phyloP scores from a whole-genome alignment of 2,888 invertebrate genomes.

The Ischnus inquisitorius region DNA sequence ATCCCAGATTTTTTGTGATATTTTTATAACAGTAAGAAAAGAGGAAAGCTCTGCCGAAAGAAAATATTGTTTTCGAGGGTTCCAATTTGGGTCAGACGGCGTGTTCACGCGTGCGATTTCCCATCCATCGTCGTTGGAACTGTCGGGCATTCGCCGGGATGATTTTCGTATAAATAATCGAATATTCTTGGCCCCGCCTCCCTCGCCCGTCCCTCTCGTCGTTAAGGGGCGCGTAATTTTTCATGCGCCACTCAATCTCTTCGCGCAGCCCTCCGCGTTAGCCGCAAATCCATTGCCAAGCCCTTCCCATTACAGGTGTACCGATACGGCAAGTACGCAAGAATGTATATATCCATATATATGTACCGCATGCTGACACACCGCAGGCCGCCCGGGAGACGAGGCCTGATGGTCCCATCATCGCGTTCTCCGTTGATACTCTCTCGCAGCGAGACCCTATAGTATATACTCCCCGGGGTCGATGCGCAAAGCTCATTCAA shows the following conservation, averaged over 20 bases:
- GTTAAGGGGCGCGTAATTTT: constrained; percentile 61
- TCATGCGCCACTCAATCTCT: constrained; percentile 47
- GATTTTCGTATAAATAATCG: not conserved
- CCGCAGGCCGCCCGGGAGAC: constrained; percentile 27
- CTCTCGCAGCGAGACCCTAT: constrained; percentile 1
- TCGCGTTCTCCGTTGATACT: constrained; percentile 30
- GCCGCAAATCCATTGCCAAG: constrained; percentile 14
- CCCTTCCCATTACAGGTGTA: constrained; percentile 1
- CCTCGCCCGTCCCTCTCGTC: constrained; percentile 10
- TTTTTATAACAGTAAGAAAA: no score
- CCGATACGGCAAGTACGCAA: not conserved
- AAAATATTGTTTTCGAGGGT: not conserved
- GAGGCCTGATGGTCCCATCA: constrained; percentile 49
- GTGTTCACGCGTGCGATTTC: not conserved
- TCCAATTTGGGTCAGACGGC: not conserved
- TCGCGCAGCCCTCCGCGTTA: not conserved
- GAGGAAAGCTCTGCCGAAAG: no score
- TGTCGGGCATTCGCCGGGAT: not conserved
- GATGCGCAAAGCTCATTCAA: constrained; percentile 44
- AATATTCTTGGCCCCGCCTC: constrained; percentile 6
- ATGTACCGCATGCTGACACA: constrained; percentile 9
- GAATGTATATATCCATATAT: constrained; percentile 30
- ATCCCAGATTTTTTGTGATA: no score
- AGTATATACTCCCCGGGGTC: constrained; percentile 30
- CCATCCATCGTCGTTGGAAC: not conserved